Evolutionary conservation across 2,888 invertebrate genomes (phyloP).

Genomic region (Miltochrista miniata): DNA sequence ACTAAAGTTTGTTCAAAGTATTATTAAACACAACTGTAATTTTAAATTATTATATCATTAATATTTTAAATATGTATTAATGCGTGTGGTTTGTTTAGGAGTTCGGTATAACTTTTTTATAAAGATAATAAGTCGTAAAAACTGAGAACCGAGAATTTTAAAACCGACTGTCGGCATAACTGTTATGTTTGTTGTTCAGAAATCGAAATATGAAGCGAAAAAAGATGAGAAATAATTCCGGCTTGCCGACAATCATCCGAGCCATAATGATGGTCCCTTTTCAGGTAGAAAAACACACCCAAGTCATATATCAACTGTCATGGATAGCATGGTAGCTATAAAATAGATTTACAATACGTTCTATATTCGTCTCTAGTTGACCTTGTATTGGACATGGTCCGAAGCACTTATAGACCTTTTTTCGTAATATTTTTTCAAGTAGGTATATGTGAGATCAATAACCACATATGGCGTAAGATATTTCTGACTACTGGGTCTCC

Average conservation of each 20-base stretch:
- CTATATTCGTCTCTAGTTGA: conserved; percentile 76
- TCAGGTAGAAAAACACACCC: conserved; percentile 78
- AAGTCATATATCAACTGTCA: conserved; percentile 81
- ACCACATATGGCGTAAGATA: conserved; percentile 73
- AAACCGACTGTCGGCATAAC: conserved; percentile 57
- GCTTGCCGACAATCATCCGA: conserved; percentile 77
- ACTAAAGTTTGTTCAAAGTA: conserved; percentile 37
- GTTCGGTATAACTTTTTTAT: conserved; percentile 51
- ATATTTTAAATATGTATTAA: conserved; percentile 41
- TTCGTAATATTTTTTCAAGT: conserved; percentile 58
- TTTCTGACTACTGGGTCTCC: background rate
- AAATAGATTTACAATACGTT: conserved; percentile 79
- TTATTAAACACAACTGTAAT: conserved; percentile 20
- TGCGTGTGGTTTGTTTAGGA: conserved; percentile 57
- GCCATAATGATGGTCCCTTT: conserved; percentile 78
- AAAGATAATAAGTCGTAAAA: conserved; percentile 49
- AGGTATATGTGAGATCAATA: conserved; percentile 50
- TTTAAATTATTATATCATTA: conserved; percentile 40
- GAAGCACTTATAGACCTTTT: conserved; percentile 68
- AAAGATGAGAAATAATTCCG: conserved; percentile 70
- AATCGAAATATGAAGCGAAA: conserved; percentile 60
- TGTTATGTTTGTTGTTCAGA: conserved; percentile 67
- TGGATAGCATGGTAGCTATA: conserved; percentile 73
- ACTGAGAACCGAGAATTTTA: conserved; percentile 41
- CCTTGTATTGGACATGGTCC: conserved; percentile 73